Base-by-base conservation (phyloP, 2,113 vertebrate genomes). In the Ageneiosus marmoratus region DNA sequence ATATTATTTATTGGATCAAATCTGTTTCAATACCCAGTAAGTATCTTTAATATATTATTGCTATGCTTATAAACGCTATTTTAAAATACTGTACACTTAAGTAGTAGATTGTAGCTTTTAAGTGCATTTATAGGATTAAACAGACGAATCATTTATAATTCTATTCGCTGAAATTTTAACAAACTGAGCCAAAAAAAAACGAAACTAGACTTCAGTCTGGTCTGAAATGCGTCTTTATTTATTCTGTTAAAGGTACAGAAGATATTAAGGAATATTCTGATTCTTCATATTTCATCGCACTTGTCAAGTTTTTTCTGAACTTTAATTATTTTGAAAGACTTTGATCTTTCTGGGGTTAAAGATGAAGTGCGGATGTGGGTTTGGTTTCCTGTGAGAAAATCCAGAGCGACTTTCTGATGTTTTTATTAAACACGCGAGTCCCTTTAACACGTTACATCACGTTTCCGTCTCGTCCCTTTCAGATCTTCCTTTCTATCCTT, bases 261-360 rank as follows among this genome's bases (percentile, higher is more conserved):
- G 12, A 44, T 0, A 1, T 70, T 20, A n/a, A 41, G 29, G 32
- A 8, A 67, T 41, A 1, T 62, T 29, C 18, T 22, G 60, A 32
- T 32, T 15, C 6, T 2, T 24, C 29, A 37, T 24, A 76, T 37
- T 77, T 53, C 2, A 51, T 50, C 16, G 11, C 16, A 8, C 0
- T 29, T 15, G 22, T 48, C 60, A 37, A 24, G 41, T 5, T 16
- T 70, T 51, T 63, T 84, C 20, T 34, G 81, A 51, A 83, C 78
- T 63, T 22, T 81, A 72, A 85, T 27, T 46, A 53, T 77, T 69
- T 83, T 77, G 80, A 87, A 87, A 20, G 82, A 80, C 85, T 77
- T 81, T 53, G 55, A 60, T 84, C 18, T 34, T 20, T 34, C 7
- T 63, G 16, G 77, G 48, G 62, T 27, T 58, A 22, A 20, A 62